A percentile compares a stretch with the other conserved stretches of the same genome.
Conservation (phyloP, 2,113 vertebrate species). For the Mastomys natalensis region DNA sequence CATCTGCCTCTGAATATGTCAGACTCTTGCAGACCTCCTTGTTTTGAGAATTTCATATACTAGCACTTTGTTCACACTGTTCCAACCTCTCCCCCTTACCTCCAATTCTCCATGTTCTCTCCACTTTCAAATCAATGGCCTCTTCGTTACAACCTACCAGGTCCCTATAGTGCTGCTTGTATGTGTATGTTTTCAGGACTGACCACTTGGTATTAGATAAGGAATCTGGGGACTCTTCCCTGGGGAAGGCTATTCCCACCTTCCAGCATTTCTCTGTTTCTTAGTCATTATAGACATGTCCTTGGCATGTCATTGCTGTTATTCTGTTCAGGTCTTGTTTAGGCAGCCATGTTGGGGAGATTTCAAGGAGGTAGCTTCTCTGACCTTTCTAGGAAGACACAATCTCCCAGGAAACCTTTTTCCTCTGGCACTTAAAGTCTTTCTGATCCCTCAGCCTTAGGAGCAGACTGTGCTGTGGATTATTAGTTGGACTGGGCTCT, state of each 20-base stretch:
- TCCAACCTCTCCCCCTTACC: background rate
- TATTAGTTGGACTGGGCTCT: background rate
- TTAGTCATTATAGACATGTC: background rate
- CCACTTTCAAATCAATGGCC: background rate
- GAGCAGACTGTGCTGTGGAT: background rate
- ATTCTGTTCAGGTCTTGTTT: background rate
- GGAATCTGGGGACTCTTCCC: background rate
- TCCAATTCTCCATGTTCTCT: background rate
- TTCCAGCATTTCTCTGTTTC: background rate
- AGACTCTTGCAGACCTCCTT: too few species aligned
- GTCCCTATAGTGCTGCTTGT: background rate
- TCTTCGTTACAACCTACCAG: background rate
- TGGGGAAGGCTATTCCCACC: background rate
- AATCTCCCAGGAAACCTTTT: background rate
- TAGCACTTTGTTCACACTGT: background rate
- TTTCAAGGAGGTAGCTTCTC: background rate
- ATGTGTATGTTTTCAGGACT: background rate
- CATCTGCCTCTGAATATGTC: too few species aligned
- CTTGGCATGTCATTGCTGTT: background rate
- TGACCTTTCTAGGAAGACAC: background rate
- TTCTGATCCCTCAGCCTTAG: background rate
- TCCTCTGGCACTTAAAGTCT: background rate
- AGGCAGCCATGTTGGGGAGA: background rate
- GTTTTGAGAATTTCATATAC: background rate
- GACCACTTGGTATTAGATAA: background rate